Evolutionary conservation across 2,888 invertebrate species (phyloP).

Genomic region (Glaucopsyche alexis): DNA sequence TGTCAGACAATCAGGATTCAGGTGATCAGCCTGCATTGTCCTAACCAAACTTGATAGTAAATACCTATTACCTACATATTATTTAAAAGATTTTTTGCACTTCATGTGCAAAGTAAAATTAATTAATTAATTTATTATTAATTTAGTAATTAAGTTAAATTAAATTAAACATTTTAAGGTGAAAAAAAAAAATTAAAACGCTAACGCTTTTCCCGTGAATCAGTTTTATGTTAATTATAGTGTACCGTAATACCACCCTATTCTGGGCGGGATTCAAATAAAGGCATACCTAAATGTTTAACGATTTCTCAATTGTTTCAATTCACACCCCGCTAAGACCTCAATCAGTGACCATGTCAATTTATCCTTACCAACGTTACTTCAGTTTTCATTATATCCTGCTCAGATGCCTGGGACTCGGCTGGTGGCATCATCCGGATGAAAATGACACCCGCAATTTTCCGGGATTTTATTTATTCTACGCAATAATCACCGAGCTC

Average conservation of each 20-base stretch:
- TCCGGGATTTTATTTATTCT: conserved; percentile 63
- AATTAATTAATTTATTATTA: too few species aligned
- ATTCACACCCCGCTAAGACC: neutral
- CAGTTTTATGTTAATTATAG: neutral
- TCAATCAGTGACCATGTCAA: conserved; percentile 31
- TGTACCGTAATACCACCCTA: neutral
- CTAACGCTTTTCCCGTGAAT: neutral
- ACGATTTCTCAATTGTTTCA: neutral
- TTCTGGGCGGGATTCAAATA: neutral
- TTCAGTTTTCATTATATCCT: conserved; percentile 62
- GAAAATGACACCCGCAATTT: conserved; percentile 62
- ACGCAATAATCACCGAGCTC: conserved; percentile 61
- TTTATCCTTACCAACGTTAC: conserved; percentile 54
- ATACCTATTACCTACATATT: too few species aligned
- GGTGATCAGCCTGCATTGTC: too few species aligned
- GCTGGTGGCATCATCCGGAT: conserved; percentile 75
- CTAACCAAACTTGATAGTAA: too few species aligned
- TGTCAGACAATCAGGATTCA: too few species aligned
- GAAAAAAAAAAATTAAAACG: neutral
- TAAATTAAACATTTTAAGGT: too few species aligned
- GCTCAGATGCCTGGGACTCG: conserved; percentile 63
- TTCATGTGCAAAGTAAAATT: too few species aligned
- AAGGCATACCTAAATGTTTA: neutral
- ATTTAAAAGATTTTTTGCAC: too few species aligned
- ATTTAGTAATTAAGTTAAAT: too few species aligned